Base-by-base conservation (phyloP, 92 coral and sea anemone species). In the Parazoanthus darwini region DNA sequence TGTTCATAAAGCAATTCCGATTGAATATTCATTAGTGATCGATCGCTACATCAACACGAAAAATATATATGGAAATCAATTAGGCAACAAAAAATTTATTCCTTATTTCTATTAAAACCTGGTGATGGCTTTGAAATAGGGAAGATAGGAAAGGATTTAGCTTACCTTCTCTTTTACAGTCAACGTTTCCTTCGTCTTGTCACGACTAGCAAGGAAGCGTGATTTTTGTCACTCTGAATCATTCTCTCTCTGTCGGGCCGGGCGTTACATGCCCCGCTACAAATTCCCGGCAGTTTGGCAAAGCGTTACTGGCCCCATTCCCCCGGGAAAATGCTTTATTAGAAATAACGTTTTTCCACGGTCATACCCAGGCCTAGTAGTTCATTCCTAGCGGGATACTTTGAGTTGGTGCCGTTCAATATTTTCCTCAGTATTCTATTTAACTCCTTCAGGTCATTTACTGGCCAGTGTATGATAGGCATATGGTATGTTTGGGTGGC, bases 321-420 rank as follows among this genome's bases (percentile, higher is more conserved):
- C 63, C 63, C 18, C 76, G 76, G 76, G 11, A 71, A 71, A 71
- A 71, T 71, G 76, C 76, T 71, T 71, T 71, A 71, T 71, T 29
- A 29, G 33, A 29, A 29, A 29, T 29, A 29, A 29, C 33, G 33
- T 29, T 29, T 0, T 29, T 29, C 33, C 33, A 29, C 33, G 33
- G 33, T 29, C 33, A 29, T 29, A 29, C 33, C 33, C 33, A 29
- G 33, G 33, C 33, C 33, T 29, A 29, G 33, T 29, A 29, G 33
- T 29, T 29, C 33, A 29, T 29, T 29, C 33, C 33, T 29, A 29
- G 33, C 33, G 33, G 33, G 33, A 29, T 29, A 29, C 33, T 29
- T 29, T 29, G 33, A 29, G 33, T 29, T 29, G 33, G 33, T 29
- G 33, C 33, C 33, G 33, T 29, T 29, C 33, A 29, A 29, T 29